Percentiles rank a stretch among this genome's conserved stretches.
Conservation (phyloP, 1,140 invertebrate genomes). For the Lordiphosa stackelbergi region DNA sequence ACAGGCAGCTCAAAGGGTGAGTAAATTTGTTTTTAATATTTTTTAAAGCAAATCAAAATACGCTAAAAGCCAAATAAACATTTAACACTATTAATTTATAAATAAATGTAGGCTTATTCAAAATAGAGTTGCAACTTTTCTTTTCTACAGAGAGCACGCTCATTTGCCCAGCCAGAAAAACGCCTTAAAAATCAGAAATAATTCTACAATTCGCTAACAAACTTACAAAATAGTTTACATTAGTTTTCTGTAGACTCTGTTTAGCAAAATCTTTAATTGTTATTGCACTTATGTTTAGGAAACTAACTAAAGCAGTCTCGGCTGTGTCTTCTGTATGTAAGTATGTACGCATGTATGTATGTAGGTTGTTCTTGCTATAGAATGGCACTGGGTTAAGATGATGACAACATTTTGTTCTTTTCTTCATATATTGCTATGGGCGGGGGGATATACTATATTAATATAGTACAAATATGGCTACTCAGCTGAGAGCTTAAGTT, state of each 20-base stretch:
- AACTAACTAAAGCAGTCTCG: constrained; percentile 74
- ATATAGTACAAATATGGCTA: background rate
- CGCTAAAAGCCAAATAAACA: background rate
- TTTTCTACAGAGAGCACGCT: constrained; percentile 51
- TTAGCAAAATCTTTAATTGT: constrained; percentile 47
- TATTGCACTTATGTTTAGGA: constrained; percentile 62
- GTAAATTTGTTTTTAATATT: constrained; percentile 5
- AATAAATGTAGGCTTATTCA: too few species aligned
- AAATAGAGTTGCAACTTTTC: constrained; percentile 21
- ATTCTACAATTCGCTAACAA: constrained; percentile 15
- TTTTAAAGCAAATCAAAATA: background rate
- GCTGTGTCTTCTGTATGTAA: constrained; percentile 36
- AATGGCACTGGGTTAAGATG: constrained; percentile 36
- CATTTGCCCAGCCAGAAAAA: constrained; percentile 17
- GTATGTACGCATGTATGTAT: constrained; percentile 3
- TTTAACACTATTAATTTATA: too few species aligned
- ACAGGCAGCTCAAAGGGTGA: constrained; percentile 56
- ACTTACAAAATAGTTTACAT: constrained; percentile 20
- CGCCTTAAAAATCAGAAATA: too few species aligned
- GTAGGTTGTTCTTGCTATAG: too few species aligned
- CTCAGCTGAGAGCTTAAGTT: constrained; percentile 31
- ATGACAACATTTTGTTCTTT: background rate
- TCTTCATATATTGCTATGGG: background rate
- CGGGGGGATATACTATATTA: too few species aligned
- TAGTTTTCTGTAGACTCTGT: constrained; percentile 51